These are phyloP conservation scores for Adelges cooleyi DNA, from an alignment of 1,140 invertebrate genomes.

Conservation along the genomic window DNA sequence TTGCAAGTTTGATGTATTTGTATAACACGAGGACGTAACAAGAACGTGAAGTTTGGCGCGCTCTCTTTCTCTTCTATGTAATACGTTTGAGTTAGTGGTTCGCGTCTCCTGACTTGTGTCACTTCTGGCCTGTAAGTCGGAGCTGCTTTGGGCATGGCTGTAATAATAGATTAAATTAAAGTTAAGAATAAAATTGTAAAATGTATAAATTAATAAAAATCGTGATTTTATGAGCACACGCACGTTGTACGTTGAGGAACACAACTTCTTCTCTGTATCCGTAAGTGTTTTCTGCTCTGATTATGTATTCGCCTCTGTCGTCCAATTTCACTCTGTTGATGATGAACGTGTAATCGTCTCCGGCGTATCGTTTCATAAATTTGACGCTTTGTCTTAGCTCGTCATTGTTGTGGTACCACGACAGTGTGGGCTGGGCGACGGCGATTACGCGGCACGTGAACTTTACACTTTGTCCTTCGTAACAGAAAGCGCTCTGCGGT, in stretches of 20 bases:
- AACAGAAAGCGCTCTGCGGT: slow-evolving; percentile 87
- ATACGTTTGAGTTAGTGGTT: slow-evolving; percentile 69
- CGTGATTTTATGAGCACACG: slow-evolving; percentile 37
- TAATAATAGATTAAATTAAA: neutral
- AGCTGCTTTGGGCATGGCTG: slow-evolving; percentile 35
- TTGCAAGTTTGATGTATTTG: slow-evolving; percentile 90
- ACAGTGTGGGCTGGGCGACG: slow-evolving; percentile 81
- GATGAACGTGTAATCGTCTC: slow-evolving; percentile 93
- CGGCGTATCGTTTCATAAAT: slow-evolving; percentile 95
- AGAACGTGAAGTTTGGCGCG: slow-evolving; percentile 91
- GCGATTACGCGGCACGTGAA: slow-evolving; percentile 95
- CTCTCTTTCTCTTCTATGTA: slow-evolving; percentile 82
- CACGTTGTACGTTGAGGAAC: slow-evolving; percentile 93
- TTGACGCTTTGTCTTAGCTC: slow-evolving; percentile 96
- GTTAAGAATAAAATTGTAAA: neutral
- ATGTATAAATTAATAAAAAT: neutral
- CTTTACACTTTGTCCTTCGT: slow-evolving; percentile 93
- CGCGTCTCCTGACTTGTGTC: slow-evolving; percentile 57
- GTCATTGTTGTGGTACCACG: slow-evolving; percentile 87
- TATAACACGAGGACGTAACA: slow-evolving; percentile 92
- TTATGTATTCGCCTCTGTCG: slow-evolving; percentile 94
- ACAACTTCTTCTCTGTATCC: slow-evolving; percentile 92
- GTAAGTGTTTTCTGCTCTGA: slow-evolving; percentile 94
- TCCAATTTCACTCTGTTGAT: slow-evolving; percentile 91
- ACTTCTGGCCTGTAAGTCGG: slow-evolving; percentile 65